phyloP scores from a whole-genome alignment of 2,797 vertebrate species.

The Tympanoctomys barrerae region DNA sequence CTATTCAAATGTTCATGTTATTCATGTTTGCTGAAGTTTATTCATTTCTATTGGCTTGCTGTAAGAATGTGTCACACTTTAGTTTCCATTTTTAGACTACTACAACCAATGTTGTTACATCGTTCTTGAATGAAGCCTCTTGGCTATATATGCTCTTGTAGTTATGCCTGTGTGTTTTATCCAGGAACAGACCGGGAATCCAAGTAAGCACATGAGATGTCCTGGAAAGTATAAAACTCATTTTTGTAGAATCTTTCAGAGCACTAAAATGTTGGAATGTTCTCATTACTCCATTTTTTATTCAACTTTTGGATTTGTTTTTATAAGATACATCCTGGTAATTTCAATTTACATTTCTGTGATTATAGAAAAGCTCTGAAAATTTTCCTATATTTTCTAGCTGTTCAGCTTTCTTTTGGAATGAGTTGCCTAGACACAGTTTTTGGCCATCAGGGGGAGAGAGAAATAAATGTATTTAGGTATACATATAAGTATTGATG shows the following conservation, averaged over 20 bases:
- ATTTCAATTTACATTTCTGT: not conserved
- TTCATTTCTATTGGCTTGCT: not conserved
- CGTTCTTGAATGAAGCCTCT: not conserved
- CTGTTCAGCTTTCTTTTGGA: constrained; percentile 14
- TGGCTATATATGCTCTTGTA: not conserved
- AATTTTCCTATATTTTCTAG: not conserved
- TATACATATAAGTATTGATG: not conserved
- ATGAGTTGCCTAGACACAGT: not conserved
- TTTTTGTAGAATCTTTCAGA: not conserved
- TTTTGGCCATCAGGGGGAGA: not conserved
- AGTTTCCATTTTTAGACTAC: constrained; percentile 2
- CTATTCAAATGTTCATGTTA: not conserved
- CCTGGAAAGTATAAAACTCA: not conserved
- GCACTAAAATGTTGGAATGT: not conserved
- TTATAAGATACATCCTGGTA: not conserved
- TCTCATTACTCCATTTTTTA: not conserved
- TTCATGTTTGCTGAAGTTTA: not conserved
- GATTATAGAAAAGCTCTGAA: not conserved
- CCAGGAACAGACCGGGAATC: not conserved
- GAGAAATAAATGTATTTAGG: not conserved
- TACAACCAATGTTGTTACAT: not conserved
- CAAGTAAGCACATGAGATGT: not conserved
- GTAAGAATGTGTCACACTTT: not conserved
- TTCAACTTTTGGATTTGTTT: not conserved
- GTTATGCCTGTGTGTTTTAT: not conserved